A percentile compares a stretch with the other conserved stretches of the same genome.
These are phyloP conservation scores for Conchocele bisecta DNA, from an alignment of 2,888 invertebrate genomes.

Conservation along the genomic window DNA sequence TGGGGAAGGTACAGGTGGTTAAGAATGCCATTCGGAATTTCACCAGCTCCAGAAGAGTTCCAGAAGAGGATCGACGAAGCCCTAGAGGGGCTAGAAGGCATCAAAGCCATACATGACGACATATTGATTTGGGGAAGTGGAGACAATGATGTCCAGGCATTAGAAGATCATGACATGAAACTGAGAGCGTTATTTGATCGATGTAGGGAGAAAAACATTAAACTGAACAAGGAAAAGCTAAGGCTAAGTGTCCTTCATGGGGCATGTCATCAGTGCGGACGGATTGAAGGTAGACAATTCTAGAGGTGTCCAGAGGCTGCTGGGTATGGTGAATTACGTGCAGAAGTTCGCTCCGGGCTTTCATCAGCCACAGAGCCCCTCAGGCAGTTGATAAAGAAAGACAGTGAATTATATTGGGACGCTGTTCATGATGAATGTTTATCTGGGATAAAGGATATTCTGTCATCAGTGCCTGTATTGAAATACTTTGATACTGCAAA, in stretches of 20 bases:
- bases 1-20: slow-evolving; percentile 59
- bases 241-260: slow-evolving; percentile 46
- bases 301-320: slow-evolving; percentile 30
- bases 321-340: slow-evolving; percentile 36
- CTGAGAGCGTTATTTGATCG: slow-evolving; percentile 29
- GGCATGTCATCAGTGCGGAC: slow-evolving; percentile 44
- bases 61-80: slow-evolving; percentile 33
- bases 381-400: slow-evolving; percentile 16
- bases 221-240: slow-evolving; percentile 53
- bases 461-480: slow-evolving; percentile 28
- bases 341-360: slow-evolving; percentile 30
- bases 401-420: slow-evolving; percentile 28
- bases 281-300: slow-evolving; percentile 49
- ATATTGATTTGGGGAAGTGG: slow-evolving; percentile 44
- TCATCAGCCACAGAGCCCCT: slow-evolving; percentile 25
- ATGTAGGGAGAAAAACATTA: slow-evolving; percentile 41
- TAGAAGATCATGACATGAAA: slow-evolving; percentile 42
- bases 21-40: slow-evolving; percentile 56
- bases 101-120: slow-evolving; percentile 53
- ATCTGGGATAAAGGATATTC: slow-evolving; percentile 11
- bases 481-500: slow-evolving; percentile 16
- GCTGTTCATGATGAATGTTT: slow-evolving; percentile 10
- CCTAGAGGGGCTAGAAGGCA: slow-evolving; percentile 44
- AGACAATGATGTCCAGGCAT: slow-evolving; percentile 25
- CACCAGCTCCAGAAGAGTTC: slow-evolving; percentile 55